These are phyloP conservation scores for Peromyscus californicus DNA, from an alignment of 2,113 vertebrate species.

Conservation along the genomic window DNA sequence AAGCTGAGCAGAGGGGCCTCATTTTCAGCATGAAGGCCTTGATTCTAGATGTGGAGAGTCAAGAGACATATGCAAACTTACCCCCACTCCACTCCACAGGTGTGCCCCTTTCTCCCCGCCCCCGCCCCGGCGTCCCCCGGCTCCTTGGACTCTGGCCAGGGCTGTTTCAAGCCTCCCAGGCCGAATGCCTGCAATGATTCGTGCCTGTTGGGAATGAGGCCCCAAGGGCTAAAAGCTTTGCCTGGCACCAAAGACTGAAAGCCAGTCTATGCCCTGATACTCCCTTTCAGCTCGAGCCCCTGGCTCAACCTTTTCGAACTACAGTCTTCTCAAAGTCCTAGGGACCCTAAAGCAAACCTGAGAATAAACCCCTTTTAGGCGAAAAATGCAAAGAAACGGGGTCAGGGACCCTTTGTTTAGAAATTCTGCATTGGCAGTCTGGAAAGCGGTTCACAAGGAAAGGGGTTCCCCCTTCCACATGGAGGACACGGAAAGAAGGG, in stretches of 20 bases:
- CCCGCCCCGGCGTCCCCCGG: not conserved
- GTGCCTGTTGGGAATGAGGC: not conserved
- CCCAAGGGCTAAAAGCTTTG: not conserved
- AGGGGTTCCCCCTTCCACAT: not conserved
- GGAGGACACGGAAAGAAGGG: not conserved
- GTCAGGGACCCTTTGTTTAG: not conserved
- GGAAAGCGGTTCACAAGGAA: not conserved
- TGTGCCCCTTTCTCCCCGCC: not conserved
- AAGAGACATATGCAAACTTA: not conserved
- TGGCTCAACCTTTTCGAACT: not conserved
- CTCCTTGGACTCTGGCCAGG: not conserved
- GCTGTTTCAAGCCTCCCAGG: not conserved
- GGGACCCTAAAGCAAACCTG: not conserved
- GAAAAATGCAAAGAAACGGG: conserved; percentile 39
- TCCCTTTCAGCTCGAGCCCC: not conserved
- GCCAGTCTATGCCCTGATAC: too few relatives aligned
- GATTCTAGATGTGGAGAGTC: not conserved
- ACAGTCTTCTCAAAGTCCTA: fast-evolving
- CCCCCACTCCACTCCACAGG: not conserved
- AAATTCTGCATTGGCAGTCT: not conserved
- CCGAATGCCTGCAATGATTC: not conserved
- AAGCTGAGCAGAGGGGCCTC: not conserved
- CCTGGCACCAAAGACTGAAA: not conserved
- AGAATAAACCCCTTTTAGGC: conserved; percentile 71
- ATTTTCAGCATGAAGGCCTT: not conserved